Conservation (phyloP, 2,797 vertebrate species). For the Phylloscopus collybita region DNA sequence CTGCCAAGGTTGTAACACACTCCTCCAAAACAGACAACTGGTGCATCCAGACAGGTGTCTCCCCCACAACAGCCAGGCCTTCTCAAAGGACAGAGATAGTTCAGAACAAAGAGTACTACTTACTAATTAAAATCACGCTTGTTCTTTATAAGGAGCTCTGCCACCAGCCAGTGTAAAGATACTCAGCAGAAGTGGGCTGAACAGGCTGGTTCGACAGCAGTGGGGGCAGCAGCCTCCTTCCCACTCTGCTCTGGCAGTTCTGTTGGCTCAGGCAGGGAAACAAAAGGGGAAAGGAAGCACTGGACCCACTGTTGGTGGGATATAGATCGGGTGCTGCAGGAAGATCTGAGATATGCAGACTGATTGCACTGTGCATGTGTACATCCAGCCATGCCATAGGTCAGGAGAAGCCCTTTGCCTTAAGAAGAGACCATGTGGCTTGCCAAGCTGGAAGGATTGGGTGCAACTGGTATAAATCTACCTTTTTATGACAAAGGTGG, state of each 20-base stretch:
- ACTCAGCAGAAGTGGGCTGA: neutral
- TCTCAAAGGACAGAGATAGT: neutral
- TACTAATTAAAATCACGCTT: neutral
- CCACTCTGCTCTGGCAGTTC: neutral
- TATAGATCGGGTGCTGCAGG: neutral
- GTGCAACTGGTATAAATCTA: neutral
- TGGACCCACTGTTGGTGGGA: neutral
- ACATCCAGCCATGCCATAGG: neutral
- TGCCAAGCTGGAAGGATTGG: constrained; percentile 3
- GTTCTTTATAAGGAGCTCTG: neutral
- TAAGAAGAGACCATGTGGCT: neutral
- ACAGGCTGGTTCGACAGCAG: neutral
- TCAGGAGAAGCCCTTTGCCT: neutral
- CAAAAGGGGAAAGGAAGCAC: fast-evolving
- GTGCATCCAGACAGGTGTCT: neutral
- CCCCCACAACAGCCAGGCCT: neutral
- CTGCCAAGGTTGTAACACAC: neutral
- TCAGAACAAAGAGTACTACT: neutral
- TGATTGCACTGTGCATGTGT: neutral
- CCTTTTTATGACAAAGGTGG: neutral
- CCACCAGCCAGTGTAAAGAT: neutral
- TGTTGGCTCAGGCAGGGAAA: neutral
- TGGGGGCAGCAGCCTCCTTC: neutral
- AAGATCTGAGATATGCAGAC: neutral
- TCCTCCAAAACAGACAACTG: neutral